These are phyloP conservation scores for Myotis lucifugus DNA, from an alignment of 2,113 vertebrate genomes.

Conservation along the genomic window DNA sequence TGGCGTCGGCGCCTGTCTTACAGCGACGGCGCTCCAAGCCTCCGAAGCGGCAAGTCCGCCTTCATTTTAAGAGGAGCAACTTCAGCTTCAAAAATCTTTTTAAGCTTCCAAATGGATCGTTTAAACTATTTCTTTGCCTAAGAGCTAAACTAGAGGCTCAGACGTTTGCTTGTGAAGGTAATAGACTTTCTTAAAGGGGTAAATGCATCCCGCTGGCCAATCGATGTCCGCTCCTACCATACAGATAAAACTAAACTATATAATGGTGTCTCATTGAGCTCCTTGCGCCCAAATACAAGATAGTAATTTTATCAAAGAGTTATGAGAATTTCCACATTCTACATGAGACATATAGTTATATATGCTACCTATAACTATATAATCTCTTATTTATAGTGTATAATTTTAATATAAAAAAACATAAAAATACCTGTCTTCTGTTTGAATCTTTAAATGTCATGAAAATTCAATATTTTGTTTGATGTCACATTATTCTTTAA, in stretches of 20 bases:
- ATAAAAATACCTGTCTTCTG: background rate
- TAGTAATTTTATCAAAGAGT: conserved; percentile 24
- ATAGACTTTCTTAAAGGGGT: conserved; percentile 80
- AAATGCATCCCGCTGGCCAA: conserved; percentile 57
- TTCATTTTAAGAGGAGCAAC: conserved; percentile 63
- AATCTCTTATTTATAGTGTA: background rate
- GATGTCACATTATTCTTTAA: background rate
- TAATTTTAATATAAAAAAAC: background rate
- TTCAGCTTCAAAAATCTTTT: conserved; percentile 66
- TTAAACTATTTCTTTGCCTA: conserved; percentile 75
- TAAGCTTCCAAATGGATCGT: conserved; percentile 78
- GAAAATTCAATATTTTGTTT: background rate
- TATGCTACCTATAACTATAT: background rate
- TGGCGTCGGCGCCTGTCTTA: background rate
- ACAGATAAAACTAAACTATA: background rate
- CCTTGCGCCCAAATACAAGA: background rate
- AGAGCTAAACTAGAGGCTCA: conserved; percentile 70
- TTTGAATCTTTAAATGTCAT: background rate
- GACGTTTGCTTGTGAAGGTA: conserved; percentile 67
- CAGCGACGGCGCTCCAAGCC: conserved; percentile 20
- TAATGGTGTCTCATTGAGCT: background rate
- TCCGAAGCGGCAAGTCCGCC: conserved; percentile 55
- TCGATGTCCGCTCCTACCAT: conserved; percentile 55
- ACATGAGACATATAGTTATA: background rate
- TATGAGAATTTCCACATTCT: background rate